Conservation (phyloP, 2,113 vertebrate species). For the Macrotis lagotis region DNA sequence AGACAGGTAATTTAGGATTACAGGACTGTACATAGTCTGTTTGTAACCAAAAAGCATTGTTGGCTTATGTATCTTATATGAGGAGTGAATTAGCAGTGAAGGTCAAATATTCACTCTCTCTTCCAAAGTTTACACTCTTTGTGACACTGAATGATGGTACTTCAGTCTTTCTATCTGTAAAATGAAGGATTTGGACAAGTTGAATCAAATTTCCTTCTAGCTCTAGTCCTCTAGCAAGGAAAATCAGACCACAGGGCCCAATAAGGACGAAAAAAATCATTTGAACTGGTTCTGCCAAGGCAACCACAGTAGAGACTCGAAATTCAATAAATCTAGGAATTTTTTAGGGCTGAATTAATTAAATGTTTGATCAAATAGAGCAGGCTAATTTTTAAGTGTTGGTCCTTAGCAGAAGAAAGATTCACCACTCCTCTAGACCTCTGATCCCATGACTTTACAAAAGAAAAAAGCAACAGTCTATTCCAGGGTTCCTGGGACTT, state of each 20-base stretch:
- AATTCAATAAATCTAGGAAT: too few relatives aligned
- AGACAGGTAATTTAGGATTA: background rate
- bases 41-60: background rate
- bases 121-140: background rate
- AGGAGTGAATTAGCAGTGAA: background rate
- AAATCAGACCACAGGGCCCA: too few relatives aligned
- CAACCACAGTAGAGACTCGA: too few relatives aligned
- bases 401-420: too few relatives aligned
- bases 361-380: too few relatives aligned
- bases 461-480: background rate
- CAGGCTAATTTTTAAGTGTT: too few relatives aligned
- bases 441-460: background rate
- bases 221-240: background rate
- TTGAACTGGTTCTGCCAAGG: too few relatives aligned
- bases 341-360: too few relatives aligned
- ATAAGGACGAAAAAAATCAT: too few relatives aligned
- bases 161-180: background rate
- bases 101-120: background rate
- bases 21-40: background rate
- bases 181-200: background rate
- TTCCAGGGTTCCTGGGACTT: background rate
- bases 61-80: background rate
- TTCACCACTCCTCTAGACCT: too few relatives aligned
- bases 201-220: background rate
- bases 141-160: background rate